phyloP scores from a whole-genome alignment of 2,888 invertebrate genomes.

The Troides aeacus region DNA sequence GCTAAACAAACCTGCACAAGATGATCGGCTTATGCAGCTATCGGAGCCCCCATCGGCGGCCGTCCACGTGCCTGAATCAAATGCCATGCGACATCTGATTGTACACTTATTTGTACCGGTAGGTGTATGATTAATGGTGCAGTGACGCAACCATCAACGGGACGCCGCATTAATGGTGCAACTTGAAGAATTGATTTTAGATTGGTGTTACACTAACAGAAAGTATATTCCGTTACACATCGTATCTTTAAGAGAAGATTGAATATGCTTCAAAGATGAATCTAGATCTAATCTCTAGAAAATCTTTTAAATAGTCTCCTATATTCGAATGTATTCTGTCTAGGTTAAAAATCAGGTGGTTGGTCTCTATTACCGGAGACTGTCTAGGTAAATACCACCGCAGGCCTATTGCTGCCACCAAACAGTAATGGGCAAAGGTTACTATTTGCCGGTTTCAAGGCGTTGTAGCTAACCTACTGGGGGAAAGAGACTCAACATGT shows the following conservation, averaged over 20 bases:
- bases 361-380: too few relatives aligned
- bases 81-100: constrained; percentile 52
- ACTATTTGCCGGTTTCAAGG: too few relatives aligned
- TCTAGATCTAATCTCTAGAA: not conserved
- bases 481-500: too few relatives aligned
- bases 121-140: constrained; percentile 57
- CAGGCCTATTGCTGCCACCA: too few relatives aligned
- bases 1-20: constrained; percentile 47
- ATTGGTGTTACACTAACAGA: constrained; percentile 21
- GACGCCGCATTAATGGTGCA: constrained; percentile 32
- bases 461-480: too few relatives aligned
- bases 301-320: too few relatives aligned
- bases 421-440: too few relatives aligned
- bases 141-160: constrained; percentile 50
- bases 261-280: not conserved
- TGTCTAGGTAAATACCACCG: too few relatives aligned
- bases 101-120: constrained; percentile 54
- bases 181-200: constrained; percentile 23
- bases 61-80: constrained; percentile 67
- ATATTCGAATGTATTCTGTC: too few relatives aligned
- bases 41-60: constrained; percentile 46
- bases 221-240: not conserved
- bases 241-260: not conserved
- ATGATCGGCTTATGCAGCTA: constrained; percentile 67
- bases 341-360: too few relatives aligned